Percentiles rank a stretch among this genome's conserved stretches.
Evolutionary conservation across 1,140 invertebrate species (phyloP).

Genomic region (Formica selysi): DNA sequence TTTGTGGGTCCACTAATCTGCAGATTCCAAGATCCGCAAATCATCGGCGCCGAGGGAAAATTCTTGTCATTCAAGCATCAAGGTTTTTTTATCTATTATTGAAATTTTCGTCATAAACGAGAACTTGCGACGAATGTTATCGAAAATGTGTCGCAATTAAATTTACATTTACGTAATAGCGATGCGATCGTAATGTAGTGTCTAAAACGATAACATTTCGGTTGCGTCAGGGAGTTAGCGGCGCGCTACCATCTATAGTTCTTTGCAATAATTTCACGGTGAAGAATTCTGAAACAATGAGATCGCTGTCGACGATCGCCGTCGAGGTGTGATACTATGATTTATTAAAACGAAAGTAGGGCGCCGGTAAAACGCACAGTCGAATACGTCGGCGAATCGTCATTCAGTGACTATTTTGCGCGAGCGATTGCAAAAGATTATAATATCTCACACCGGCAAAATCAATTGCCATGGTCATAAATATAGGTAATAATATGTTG

Average conservation of each 20-base stretch:
- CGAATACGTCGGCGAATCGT: not conserved
- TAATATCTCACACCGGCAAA: slow-evolving; percentile 39
- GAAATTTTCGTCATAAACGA: not conserved
- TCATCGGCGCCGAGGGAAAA: not conserved
- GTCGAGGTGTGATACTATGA: slow-evolving; percentile 24
- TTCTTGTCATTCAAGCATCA: not conserved
- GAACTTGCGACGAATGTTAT: not conserved
- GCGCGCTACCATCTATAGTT: not conserved
- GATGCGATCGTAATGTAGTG: not conserved
- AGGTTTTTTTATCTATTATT: not conserved
- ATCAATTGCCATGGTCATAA: slow-evolving; percentile 68
- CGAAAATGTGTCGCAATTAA: slow-evolving; percentile 2
- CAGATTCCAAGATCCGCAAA: not conserved
- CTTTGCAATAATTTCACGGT: not conserved
- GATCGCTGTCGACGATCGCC: not conserved
- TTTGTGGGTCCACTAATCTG: not conserved
- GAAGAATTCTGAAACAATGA: slow-evolving; percentile 26
- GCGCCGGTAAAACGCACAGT: slow-evolving; percentile 25
- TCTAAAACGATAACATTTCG: slow-evolving; percentile 15
- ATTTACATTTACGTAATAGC: slow-evolving; percentile 30
- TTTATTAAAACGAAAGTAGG: slow-evolving; percentile 60
- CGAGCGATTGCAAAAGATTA: slow-evolving; percentile 43
- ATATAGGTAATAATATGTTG: slow-evolving; percentile 61
- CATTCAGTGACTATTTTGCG: not conserved
- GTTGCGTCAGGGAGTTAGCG: slow-evolving; percentile 32